These are phyloP conservation scores for Drosophila micromelanica DNA, from an alignment of 1,140 invertebrate species.

Conservation along the genomic window DNA sequence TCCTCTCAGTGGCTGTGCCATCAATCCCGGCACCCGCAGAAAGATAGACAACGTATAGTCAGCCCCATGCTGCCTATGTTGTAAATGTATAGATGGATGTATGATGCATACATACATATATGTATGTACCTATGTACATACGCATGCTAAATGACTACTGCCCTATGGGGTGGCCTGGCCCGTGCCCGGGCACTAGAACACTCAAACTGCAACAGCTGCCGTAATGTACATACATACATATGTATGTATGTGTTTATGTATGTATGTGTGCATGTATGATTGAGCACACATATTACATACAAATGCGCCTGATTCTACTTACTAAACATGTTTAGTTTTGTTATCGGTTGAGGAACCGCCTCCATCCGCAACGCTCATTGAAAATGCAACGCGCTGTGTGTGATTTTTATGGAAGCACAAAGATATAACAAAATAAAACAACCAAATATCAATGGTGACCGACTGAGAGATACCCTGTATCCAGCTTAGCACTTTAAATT, in stretches of 20 bases:
- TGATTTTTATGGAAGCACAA: slow-evolving; percentile 69
- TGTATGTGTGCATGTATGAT: neutral
- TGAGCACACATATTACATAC: neutral
- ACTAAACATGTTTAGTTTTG: slow-evolving; percentile 64
- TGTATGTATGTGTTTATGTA: neutral
- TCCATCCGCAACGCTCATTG: slow-evolving; percentile 65
- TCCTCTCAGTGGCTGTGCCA: slow-evolving; percentile 57
- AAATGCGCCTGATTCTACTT: slow-evolving; percentile 40
- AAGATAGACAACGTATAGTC: slow-evolving; percentile 35
- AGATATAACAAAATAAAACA: slow-evolving; percentile 52
- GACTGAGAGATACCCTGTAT: too few species aligned
- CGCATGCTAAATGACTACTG: slow-evolving; percentile 59
- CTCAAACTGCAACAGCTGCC: slow-evolving; percentile 43
- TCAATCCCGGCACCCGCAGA: slow-evolving; percentile 42
- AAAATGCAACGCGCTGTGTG: slow-evolving; percentile 72
- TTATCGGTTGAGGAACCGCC: slow-evolving; percentile 53
- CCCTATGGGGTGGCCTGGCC: slow-evolving; percentile 44
- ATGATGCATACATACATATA: neutral
- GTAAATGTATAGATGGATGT: slow-evolving; percentile 2
- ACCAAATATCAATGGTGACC: too few species aligned
- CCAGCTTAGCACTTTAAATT: too few species aligned
- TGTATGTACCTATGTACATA: neutral
- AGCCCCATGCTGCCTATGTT: slow-evolving; percentile 23
- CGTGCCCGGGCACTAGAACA: slow-evolving; percentile 50
- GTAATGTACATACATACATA: slow-evolving; percentile 2